A percentile compares a stretch with the other conserved stretches of the same genome.
These are phyloP conservation scores for Oncorhynchus nerka DNA, from an alignment of 2,113 vertebrate species.

Conservation along the genomic window DNA sequence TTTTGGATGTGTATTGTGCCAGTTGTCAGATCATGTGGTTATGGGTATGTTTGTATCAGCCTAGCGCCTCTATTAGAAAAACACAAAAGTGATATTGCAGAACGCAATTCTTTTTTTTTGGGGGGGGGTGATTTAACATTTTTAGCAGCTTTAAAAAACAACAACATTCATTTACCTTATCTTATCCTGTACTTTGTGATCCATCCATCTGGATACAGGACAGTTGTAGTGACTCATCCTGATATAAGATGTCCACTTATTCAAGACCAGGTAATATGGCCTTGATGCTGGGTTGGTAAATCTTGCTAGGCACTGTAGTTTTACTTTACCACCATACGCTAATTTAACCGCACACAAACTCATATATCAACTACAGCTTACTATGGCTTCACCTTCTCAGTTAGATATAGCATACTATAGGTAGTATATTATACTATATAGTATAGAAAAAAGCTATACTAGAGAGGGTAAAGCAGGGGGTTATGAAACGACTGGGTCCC, in stretches of 20 bases:
- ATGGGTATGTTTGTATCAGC: not conserved
- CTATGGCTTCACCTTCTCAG: not conserved
- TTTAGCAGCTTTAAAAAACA: not conserved
- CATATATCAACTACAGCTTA: not conserved
- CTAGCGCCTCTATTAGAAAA: no score
- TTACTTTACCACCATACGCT: not conserved
- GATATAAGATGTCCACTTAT: not conserved
- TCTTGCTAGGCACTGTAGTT: constrained; percentile 4
- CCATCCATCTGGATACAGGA: not conserved
- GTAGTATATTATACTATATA: no score
- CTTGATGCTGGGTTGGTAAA: constrained; percentile 1
- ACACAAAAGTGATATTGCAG: no score
- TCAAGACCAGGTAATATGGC: not conserved
- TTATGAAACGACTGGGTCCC: not conserved
- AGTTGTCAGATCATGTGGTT: not conserved
- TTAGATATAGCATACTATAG: not conserved
- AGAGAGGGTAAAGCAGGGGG: not conserved
- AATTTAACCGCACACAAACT: not conserved
- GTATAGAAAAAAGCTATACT: not conserved
- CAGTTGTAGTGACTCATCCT: not conserved
- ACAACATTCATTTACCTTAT: not conserved
- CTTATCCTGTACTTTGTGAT: not conserved
- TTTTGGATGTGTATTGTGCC: not conserved
- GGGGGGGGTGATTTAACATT: not conserved
- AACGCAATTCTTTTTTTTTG: not conserved